Evolutionary conservation across 2,888 invertebrate genomes (phyloP).

Genomic region (Lacanobia oleracea): DNA sequence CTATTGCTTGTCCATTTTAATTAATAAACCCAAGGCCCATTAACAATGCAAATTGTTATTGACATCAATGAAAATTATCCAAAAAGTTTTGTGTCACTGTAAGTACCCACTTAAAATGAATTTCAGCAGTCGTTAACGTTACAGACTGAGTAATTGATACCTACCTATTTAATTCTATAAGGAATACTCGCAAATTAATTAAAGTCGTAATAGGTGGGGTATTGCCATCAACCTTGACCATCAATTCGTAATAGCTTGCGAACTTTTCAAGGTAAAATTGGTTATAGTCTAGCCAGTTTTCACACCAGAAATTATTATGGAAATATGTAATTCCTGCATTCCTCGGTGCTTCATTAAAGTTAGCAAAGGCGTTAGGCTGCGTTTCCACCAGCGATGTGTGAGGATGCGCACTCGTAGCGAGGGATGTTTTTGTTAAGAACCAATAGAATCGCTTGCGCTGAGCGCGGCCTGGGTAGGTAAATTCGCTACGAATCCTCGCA

Average conservation of each 20-base stretch:
- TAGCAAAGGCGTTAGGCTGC: no score
- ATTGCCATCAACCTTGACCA: constrained; percentile 31
- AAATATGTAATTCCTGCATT: neutral
- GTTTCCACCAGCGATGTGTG: no score
- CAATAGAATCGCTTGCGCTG: no score
- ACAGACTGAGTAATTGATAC: neutral
- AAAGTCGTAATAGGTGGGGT: constrained; percentile 1
- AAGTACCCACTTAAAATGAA: neutral
- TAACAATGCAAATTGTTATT: constrained; percentile 3
- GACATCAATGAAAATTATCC: neutral
- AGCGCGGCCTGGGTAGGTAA: no score
- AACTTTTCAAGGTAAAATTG: constrained; percentile 35
- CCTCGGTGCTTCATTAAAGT: neutral
- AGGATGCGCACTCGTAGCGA: no score
- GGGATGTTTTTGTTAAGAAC: no score
- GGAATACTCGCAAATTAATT: constrained; percentile 25
- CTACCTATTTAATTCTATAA: constrained; percentile 36
- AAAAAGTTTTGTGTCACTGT: neutral
- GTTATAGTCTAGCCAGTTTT: constrained; percentile 12
- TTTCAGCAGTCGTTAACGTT: constrained; percentile 9
- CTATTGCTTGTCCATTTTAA: constrained; percentile 1
- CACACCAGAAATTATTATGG: constrained; percentile 10
- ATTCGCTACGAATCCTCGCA: no score
- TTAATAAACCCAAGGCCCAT: neutral
- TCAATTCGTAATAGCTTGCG: constrained; percentile 22